Evolutionary conservation across 2,888 invertebrate species (phyloP).

Genomic region (Brassicogethes aeneus): DNA sequence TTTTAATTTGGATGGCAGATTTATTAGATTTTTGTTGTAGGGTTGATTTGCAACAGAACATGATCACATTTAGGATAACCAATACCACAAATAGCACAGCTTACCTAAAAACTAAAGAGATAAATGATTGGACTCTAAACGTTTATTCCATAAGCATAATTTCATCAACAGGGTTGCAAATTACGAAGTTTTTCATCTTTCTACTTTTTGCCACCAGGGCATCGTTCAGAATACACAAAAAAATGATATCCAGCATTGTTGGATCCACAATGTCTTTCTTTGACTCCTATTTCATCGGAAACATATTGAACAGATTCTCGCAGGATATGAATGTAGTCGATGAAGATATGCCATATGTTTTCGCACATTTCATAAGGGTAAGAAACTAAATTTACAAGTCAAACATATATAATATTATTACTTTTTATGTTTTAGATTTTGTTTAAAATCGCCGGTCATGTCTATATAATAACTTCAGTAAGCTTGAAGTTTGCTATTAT

Average conservation of each 20-base stretch:
- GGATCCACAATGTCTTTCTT: constrained; percentile 28
- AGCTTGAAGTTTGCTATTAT: constrained; percentile 40
- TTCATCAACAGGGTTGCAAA: constrained; percentile 19
- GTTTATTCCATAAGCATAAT: constrained; percentile 25
- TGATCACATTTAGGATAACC: constrained; percentile 9
- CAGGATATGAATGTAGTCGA: constrained; percentile 28
- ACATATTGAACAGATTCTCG: constrained; percentile 31
- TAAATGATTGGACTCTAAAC: constrained; percentile 16
- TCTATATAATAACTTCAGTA: constrained; percentile 40
- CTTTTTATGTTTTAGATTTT: constrained; percentile 19
- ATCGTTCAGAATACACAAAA: constrained; percentile 25
- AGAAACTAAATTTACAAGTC: too few relatives aligned
- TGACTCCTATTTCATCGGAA: constrained; percentile 29
- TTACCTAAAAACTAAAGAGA: constrained; percentile 1
- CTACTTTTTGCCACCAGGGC: constrained; percentile 21
- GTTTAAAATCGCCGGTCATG: constrained; percentile 29
- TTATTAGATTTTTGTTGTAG: too few relatives aligned
- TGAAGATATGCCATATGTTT: constrained; percentile 20
- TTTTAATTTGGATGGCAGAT: too few relatives aligned
- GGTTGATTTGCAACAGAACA: constrained; percentile 21
- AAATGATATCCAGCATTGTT: constrained; percentile 23
- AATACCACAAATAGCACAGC: constrained; percentile 9
- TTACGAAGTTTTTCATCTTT: constrained; percentile 23
- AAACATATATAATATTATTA: too few relatives aligned
- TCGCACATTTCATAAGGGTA: not conserved